These are phyloP conservation scores for Coreius guichenoti DNA, from an alignment of 2,797 vertebrate genomes.

Conservation along the genomic window DNA sequence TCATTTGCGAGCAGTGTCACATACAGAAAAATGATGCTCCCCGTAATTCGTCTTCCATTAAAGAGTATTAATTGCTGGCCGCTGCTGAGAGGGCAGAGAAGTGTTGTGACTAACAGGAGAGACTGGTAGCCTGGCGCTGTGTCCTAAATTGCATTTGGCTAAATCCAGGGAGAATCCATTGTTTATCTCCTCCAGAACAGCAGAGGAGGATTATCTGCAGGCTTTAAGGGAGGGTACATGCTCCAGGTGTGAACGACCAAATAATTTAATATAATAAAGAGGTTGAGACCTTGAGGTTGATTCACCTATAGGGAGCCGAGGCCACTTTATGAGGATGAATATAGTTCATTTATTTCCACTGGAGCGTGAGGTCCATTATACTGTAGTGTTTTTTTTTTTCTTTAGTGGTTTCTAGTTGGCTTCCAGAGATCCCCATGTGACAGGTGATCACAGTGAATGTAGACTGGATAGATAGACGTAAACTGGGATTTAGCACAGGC, in stretches of 20 bases:
- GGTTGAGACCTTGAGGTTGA: constrained; percentile 20
- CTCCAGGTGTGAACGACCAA: constrained; percentile 28
- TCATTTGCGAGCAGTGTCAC: constrained; percentile 54
- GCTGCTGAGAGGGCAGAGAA: constrained; percentile 24
- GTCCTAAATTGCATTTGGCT: constrained; percentile 50
- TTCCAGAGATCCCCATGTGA: constrained; percentile 1
- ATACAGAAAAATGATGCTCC: constrained; percentile 56
- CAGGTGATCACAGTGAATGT: constrained; percentile 13
- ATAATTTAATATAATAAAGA: constrained; percentile 25
- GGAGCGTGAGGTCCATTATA: constrained; percentile 15
- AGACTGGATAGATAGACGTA: constrained; percentile 28
- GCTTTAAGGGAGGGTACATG: constrained; percentile 28
- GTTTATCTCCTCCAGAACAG: constrained; percentile 51
- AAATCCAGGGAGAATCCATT: constrained; percentile 52
- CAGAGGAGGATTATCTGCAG: constrained; percentile 44
- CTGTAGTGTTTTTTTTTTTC: background rate
- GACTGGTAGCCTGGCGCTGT: background rate
- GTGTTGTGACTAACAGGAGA: constrained; percentile 19
- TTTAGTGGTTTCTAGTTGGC: background rate
- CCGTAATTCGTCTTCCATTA: constrained; percentile 60
- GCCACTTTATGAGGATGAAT: constrained; percentile 37
- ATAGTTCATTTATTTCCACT: constrained; percentile 45
- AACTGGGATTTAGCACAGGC: constrained; percentile 28
- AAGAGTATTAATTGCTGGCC: constrained; percentile 62
- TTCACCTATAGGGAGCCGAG: constrained; percentile 15